A percentile compares a stretch with the other conserved stretches of the same genome.
phyloP scores from a whole-genome alignment of 2,888 invertebrate species.

The Trissolcus brochymenae region DNA sequence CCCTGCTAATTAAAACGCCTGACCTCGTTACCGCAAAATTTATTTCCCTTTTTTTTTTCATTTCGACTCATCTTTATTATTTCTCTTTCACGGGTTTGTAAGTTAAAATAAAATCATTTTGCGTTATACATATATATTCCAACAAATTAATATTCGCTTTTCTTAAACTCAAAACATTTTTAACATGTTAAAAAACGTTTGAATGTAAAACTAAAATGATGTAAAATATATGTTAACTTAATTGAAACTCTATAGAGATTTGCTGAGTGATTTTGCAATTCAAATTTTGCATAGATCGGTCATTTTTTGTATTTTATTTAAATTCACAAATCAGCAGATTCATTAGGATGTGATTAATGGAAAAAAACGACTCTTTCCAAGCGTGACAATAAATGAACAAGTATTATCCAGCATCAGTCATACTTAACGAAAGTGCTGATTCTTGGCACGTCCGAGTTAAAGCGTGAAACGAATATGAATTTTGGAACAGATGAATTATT shows the following conservation, averaged over 20 bases:
- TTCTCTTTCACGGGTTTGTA: neutral
- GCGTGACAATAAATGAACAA: neutral
- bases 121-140: too few species aligned
- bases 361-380: neutral
- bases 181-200: too few species aligned
- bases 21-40: slow-evolving; percentile 23
- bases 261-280: too few species aligned
- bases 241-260: too few species aligned
- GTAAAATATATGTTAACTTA: too few species aligned
- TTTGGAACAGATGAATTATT: slow-evolving; percentile 45
- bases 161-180: too few species aligned
- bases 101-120: neutral
- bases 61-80: neutral
- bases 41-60: slow-evolving; percentile 9
- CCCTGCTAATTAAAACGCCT: slow-evolving; percentile 31
- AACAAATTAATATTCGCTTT: too few species aligned
- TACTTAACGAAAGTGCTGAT: slow-evolving; percentile 3
- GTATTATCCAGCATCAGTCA: slow-evolving; percentile 3
- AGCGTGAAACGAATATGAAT: slow-evolving; percentile 26
- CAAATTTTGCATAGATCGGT: too few species aligned
- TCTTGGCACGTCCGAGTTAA: slow-evolving; percentile 9
- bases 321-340: neutral
- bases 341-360: neutral
- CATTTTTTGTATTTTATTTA: too few species aligned
- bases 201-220: too few species aligned